A percentile compares a stretch with the other conserved stretches of the same genome.
These are phyloP conservation scores for Drosophila affinis DNA, from an alignment of 2,888 invertebrate genomes.

Conservation along the genomic window DNA sequence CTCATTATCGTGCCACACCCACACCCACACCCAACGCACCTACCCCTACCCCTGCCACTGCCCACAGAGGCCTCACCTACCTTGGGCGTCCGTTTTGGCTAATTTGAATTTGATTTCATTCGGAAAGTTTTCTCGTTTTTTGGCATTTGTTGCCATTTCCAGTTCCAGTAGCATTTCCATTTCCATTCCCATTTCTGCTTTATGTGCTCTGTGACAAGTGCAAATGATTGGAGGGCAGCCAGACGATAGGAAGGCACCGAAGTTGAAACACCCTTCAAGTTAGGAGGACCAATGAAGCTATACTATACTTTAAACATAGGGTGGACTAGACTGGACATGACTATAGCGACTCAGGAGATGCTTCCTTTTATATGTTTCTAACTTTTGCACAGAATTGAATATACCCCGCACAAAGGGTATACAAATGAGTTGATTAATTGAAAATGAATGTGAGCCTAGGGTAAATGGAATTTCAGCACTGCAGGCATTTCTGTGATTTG, in stretches of 20 bases:
- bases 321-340: background rate
- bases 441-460: background rate
- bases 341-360: too few species aligned
- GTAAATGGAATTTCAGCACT: background rate
- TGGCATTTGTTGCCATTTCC: constrained; percentile 19
- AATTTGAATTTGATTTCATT: constrained; percentile 54
- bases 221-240: constrained; percentile 30
- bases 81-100: constrained; percentile 36
- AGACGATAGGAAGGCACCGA: background rate
- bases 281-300: constrained; percentile 4
- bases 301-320: background rate
- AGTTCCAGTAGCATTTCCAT: background rate
- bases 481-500: background rate
- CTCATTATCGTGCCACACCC: constrained; percentile 43
- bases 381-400: background rate
- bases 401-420: background rate
- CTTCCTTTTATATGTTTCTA: too few species aligned
- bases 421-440: background rate
- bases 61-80: background rate
- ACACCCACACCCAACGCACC: too few species aligned
- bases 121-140: constrained; percentile 35
- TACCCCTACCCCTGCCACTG: too few species aligned
- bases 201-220: constrained; percentile 35
- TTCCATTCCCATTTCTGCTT: background rate
- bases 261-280: background rate